Percentiles rank a stretch among this genome's conserved stretches.
phyloP scores from a whole-genome alignment of 1,140 invertebrate species.

The Drosophila pallidifrons region DNA sequence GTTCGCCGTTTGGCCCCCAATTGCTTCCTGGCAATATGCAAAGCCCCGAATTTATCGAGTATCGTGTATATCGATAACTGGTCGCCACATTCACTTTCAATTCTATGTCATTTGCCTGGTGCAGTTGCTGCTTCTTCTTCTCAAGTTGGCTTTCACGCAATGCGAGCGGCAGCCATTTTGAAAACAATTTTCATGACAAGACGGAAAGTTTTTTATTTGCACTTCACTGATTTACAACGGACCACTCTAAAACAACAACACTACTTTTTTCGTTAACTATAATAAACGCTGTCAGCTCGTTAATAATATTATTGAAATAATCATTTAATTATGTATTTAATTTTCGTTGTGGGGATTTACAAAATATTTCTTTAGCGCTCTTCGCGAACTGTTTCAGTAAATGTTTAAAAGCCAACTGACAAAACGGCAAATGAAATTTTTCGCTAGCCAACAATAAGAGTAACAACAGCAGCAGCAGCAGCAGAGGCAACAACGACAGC shows the following conservation, averaged over 20 bases:
- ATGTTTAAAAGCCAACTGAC: conserved; percentile 84
- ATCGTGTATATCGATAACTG: background rate
- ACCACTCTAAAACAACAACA: background rate
- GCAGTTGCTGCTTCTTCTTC: conserved; percentile 5
- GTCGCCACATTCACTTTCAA: conserved; percentile 12
- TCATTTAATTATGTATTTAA: conserved; percentile 38
- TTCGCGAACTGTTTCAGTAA: conserved; percentile 78
- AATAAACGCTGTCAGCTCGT: conserved; percentile 12
- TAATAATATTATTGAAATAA: conserved; percentile 36
- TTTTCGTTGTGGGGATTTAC: conserved; percentile 31
- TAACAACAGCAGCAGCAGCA: conserved; percentile 25
- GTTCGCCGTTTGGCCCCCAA: conserved; percentile 50
- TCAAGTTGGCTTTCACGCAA: conserved; percentile 49
- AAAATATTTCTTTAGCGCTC: conserved; percentile 49
- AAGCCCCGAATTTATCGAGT: background rate
- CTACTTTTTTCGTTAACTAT: background rate
- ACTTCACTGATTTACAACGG: conserved; percentile 6
- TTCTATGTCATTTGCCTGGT: conserved; percentile 10
- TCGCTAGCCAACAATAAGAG: conserved; percentile 42
- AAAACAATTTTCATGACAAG: conserved; percentile 41
- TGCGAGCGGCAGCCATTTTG: conserved; percentile 53
- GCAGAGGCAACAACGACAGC: background rate
- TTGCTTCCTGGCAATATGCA: conserved; percentile 60
- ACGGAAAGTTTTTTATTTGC: conserved; percentile 26
- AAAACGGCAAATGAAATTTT: conserved; percentile 74